A percentile compares a stretch with the other conserved stretches of the same genome.
These are phyloP conservation scores for Drosophila littoralis DNA, from an alignment of 1,140 invertebrate species.

Conservation along the genomic window DNA sequence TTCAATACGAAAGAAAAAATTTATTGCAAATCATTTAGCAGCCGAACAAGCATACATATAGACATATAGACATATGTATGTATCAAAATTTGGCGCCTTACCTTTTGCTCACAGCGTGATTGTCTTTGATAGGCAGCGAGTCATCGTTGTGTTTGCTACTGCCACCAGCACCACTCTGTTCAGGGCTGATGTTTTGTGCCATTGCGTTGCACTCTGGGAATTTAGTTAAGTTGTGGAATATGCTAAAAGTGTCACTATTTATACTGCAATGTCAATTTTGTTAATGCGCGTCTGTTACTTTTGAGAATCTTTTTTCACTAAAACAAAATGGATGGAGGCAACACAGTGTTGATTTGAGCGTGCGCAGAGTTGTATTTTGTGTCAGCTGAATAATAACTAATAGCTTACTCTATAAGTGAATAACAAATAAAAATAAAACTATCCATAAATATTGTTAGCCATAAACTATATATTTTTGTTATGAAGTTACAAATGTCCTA, in stretches of 20 bases:
- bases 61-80: conserved; percentile 10
- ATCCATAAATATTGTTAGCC: background rate
- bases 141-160: conserved; percentile 90
- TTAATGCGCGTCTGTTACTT: conserved; percentile 63
- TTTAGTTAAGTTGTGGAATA: conserved; percentile 43
- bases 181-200: conserved; percentile 94
- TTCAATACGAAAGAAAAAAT: conserved; percentile 10
- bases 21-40: conserved; percentile 26
- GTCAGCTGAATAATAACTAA: conserved; percentile 33
- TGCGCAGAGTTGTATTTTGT: conserved; percentile 65
- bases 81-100: conserved; percentile 82
- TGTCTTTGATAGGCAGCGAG: conserved; percentile 90
- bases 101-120: conserved; percentile 94
- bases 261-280: conserved; percentile 65
- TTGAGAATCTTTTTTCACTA: conserved; percentile 71
- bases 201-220: conserved; percentile 84
- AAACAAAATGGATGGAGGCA: conserved; percentile 79
- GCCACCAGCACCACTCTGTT: conserved; percentile 85
- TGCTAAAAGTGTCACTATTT: conserved; percentile 45
- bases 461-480: background rate
- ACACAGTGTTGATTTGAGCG: conserved; percentile 62
- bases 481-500: background rate
- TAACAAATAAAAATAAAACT: background rate
- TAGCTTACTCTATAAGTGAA: conserved; percentile 15
- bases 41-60: conserved; percentile 6